A percentile compares a stretch with the other conserved stretches of the same genome.
Conservation (phyloP, 2,797 vertebrate species). For the Eulemur albifrons region DNA sequence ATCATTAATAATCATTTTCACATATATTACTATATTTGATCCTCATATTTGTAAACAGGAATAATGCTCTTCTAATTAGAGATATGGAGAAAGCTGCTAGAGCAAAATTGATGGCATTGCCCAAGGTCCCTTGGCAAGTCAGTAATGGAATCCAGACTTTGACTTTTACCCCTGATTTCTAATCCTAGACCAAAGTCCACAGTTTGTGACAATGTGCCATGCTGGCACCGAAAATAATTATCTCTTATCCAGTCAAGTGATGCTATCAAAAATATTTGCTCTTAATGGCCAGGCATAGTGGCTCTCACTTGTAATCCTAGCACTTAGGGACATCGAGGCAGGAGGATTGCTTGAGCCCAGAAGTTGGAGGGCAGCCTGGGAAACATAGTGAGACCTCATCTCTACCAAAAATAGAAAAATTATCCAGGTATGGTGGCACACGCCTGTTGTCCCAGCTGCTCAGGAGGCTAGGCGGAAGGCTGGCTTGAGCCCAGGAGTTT, state of each 20-base stretch:
- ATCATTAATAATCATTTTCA: slow-evolving; percentile 10
- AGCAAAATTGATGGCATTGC: neutral
- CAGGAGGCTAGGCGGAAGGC: neutral
- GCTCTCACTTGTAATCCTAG: neutral
- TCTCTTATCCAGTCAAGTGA: neutral
- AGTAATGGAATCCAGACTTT: neutral
- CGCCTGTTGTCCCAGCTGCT: neutral
- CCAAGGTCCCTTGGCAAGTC: neutral
- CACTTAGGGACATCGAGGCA: neutral
- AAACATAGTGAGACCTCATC: neutral
- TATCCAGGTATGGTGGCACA: neutral
- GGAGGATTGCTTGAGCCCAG: neutral
- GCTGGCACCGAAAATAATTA: neutral
- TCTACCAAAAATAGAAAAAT: neutral
- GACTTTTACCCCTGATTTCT: neutral
- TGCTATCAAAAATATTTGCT: neutral
- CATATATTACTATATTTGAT: neutral
- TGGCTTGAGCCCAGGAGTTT: neutral
- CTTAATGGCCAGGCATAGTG: neutral
- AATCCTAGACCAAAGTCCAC: neutral
- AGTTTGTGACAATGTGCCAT: neutral
- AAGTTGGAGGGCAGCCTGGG: neutral
- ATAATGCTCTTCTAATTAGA: neutral
- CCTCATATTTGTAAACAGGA: neutral
- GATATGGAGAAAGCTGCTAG: neutral